Conservation (phyloP, 2,113 vertebrate species). For the Syrrhaptes paradoxus region DNA sequence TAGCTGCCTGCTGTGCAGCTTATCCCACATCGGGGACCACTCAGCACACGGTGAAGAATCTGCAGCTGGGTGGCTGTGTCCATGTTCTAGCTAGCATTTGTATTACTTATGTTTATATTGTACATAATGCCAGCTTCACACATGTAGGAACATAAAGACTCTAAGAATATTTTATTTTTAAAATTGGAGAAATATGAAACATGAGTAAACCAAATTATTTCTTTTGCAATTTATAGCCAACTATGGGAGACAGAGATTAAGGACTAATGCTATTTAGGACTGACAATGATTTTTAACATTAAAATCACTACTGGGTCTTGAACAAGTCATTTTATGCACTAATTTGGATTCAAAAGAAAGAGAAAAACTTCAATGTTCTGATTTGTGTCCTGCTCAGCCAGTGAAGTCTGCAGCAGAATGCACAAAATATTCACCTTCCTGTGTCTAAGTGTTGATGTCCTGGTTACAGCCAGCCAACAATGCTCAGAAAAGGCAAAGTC, state of each 20-base stretch:
- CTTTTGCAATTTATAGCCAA: not conserved
- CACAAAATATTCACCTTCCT: not conserved
- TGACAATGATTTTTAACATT: not conserved
- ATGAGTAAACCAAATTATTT: not conserved
- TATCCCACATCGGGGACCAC: not conserved
- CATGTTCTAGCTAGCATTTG: not conserved
- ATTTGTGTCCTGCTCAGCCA: not conserved
- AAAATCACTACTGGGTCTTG: not conserved
- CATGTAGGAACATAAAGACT: not conserved
- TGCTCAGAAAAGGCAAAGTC: not conserved
- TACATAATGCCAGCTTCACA: not conserved
- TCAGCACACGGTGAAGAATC: rapidly evolving
- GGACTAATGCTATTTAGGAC: not conserved
- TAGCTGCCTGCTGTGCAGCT: not conserved
- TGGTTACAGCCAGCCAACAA: rapidly evolving
- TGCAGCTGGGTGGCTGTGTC: not conserved
- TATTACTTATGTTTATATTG: not conserved
- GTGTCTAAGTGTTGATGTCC: not conserved
- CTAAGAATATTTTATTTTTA: not conserved
- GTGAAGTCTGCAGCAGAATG: not conserved
- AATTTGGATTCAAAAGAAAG: not conserved
- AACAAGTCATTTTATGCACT: not conserved
- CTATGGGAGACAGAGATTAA: not conserved
- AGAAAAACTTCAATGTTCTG: not conserved
- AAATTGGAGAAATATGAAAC: not conserved